Percentiles rank a stretch among this genome's conserved stretches.
phyloP scores from a whole-genome alignment of 2,113 vertebrate genomes.

The Cepphus grylle region DNA sequence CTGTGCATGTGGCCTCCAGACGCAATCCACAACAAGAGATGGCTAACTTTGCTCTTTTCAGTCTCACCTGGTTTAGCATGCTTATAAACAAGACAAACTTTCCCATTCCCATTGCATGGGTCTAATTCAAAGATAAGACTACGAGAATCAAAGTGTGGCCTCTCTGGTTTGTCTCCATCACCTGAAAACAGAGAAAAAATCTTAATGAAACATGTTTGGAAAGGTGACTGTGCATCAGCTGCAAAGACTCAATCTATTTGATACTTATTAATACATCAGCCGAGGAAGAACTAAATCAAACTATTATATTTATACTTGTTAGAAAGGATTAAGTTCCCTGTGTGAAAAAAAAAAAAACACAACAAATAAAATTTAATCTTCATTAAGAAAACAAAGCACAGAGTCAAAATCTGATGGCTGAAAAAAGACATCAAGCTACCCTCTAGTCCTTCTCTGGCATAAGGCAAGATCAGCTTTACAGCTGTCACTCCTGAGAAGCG shows the following conservation, averaged over 20 bases:
- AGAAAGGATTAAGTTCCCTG: not conserved
- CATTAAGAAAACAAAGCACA: not conserved
- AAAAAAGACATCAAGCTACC: not conserved
- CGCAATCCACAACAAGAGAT: not conserved
- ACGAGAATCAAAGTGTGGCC: conserved; percentile 80
- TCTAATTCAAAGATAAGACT: conserved; percentile 88
- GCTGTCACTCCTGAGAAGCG: no score
- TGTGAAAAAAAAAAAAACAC: not conserved
- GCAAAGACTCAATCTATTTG: not conserved
- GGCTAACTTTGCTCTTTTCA: not conserved
- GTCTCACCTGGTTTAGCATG: conserved; percentile 72
- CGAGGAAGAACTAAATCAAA: not conserved
- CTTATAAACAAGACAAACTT: conserved; percentile 91
- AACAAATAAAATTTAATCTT: not conserved
- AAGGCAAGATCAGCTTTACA: not conserved
- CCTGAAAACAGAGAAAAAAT: conserved; percentile 21
- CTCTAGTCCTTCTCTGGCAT: not conserved
- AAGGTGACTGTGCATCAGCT: not conserved
- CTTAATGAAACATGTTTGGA: not conserved
- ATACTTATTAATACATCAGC: not conserved
- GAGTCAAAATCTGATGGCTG: not conserved
- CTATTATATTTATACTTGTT: not conserved
- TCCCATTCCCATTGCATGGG: conserved; percentile 84
- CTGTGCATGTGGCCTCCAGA: not conserved
- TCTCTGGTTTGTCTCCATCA: conserved; percentile 45